A percentile compares a stretch with the other conserved stretches of the same genome.
Conservation (phyloP, 2,797 vertebrate genomes). For the Acipenser transmontanus region DNA sequence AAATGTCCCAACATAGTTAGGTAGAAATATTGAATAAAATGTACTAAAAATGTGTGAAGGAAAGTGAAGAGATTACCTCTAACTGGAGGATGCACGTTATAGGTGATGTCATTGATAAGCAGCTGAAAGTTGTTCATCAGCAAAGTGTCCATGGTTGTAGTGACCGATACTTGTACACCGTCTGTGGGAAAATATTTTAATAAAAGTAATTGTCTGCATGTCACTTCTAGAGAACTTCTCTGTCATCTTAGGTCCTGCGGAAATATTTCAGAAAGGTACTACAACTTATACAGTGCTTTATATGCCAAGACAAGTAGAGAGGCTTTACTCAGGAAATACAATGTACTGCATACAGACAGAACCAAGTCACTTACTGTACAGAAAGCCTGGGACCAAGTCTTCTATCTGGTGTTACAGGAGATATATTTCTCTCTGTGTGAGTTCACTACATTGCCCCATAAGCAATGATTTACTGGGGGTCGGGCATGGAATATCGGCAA, state of each 20-base stretch:
- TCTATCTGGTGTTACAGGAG: too few species aligned
- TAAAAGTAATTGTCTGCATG: background rate
- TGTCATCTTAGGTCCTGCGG: constrained; percentile 9
- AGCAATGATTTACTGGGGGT: too few species aligned
- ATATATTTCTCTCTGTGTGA: too few species aligned
- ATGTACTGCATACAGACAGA: too few species aligned
- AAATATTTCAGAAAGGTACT: background rate
- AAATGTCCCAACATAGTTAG: background rate
- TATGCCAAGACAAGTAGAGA: background rate
- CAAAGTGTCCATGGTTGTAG: constrained; percentile 62
- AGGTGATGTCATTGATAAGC: constrained; percentile 52
- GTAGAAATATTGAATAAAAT: background rate
- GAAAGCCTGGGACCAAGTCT: too few species aligned
- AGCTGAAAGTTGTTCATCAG: constrained; percentile 69
- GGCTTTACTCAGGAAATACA: background rate
- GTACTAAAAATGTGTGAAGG: background rate
- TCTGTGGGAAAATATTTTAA: constrained; percentile 41
- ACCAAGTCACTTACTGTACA: too few species aligned
- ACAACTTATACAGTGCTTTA: background rate
- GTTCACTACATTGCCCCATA: too few species aligned
- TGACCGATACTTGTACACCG: constrained; percentile 55
- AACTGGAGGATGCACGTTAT: constrained; percentile 48
- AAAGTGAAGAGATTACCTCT: constrained; percentile 43
- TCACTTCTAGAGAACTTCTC: background rate
- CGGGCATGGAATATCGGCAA: too few species aligned